A percentile compares a stretch with the other conserved stretches of the same genome.
Evolutionary conservation across 2,797 vertebrate genomes (phyloP).

Genomic region (Cygnus olor): DNA sequence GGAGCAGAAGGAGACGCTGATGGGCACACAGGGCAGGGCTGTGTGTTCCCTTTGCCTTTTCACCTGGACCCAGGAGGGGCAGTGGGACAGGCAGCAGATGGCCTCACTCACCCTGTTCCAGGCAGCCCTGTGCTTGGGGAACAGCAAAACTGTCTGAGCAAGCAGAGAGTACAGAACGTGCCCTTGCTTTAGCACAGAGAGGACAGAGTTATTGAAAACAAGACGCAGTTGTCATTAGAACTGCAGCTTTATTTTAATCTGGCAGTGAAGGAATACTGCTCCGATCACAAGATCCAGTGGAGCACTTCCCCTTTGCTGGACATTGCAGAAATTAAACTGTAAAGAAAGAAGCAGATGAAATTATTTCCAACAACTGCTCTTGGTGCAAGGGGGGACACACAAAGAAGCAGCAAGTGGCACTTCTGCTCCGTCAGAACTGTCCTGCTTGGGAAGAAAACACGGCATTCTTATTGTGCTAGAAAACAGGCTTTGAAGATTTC

Average conservation of each 20-base stretch:
- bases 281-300: neutral
- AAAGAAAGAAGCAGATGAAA: too few relatives aligned
- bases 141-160: accelerated
- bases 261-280: neutral
- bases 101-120: too few relatives aligned
- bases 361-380: neutral
- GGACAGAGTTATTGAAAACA: neutral
- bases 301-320: neutral
- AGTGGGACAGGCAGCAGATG: neutral
- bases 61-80: neutral
- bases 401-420: neutral
- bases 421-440: accelerated
- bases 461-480: neutral
- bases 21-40: neutral
- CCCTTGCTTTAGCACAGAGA: accelerated
- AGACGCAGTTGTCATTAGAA: neutral
- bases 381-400: neutral
- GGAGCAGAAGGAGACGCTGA: neutral
- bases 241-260: slow-evolving; percentile 20
- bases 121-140: accelerated
- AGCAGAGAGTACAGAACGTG: accelerated
- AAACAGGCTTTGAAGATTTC: neutral
- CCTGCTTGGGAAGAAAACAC: neutral
- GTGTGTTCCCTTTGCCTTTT: accelerated
- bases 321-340: neutral